Percentiles rank a stretch among this genome's conserved stretches.
Conservation (phyloP, 2,888 invertebrate genomes). For the Metopia argyrocephala region DNA sequence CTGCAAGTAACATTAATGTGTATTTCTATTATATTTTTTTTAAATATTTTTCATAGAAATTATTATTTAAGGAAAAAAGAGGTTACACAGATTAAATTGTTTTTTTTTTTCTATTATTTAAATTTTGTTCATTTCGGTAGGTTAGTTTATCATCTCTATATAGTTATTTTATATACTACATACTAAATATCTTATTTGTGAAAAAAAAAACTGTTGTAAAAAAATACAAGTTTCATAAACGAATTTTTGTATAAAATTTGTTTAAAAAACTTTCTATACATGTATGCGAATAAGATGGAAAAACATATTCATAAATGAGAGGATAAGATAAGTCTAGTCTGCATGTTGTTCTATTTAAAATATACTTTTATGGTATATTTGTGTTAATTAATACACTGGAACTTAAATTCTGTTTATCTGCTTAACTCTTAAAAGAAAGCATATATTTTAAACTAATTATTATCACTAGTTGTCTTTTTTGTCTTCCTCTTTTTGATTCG, state of each 20-base stretch:
- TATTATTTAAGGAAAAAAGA: too few relatives aligned
- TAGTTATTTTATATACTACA: neutral
- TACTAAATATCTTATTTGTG: too few relatives aligned
- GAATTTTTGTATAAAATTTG: too few relatives aligned
- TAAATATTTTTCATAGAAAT: neutral
- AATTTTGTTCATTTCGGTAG: constrained; percentile 55
- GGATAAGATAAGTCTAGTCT: too few relatives aligned
- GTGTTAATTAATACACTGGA: constrained; percentile 35
- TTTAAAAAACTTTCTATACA: too few relatives aligned
- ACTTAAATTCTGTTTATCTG: constrained; percentile 35
- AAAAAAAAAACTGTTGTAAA: too few relatives aligned
- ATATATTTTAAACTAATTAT: constrained; percentile 5
- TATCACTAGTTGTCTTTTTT: constrained; percentile 60
- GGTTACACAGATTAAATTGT: too few relatives aligned
- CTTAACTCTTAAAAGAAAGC: constrained; percentile 1
- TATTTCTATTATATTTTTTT: neutral
- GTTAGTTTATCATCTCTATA: constrained; percentile 43
- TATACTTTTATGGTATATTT: neutral
- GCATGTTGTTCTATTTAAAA: constrained; percentile 24
- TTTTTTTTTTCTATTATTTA: neutral
- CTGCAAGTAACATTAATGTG: too few relatives aligned
- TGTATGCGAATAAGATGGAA: too few relatives aligned
- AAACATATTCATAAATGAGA: too few relatives aligned
- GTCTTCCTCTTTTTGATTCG: constrained; percentile 18
- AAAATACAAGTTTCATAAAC: too few relatives aligned